A percentile compares a stretch with the other conserved stretches of the same genome.
phyloP scores from a whole-genome alignment of 2,797 vertebrate genomes.

The Valencia hispanica region DNA sequence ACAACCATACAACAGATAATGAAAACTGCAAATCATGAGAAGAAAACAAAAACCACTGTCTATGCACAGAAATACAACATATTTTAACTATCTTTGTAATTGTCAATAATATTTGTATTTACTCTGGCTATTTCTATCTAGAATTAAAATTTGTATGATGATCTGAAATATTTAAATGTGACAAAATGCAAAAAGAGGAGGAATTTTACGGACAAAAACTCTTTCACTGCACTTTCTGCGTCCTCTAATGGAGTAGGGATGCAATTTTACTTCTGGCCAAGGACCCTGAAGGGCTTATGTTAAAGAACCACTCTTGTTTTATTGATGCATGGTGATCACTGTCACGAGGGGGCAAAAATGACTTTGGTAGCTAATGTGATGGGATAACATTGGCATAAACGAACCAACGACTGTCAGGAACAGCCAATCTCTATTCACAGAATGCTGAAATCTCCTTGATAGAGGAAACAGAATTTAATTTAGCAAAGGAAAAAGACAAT shows the following conservation, averaged over 20 bases:
- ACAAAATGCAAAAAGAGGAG: background rate
- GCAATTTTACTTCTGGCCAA: slow-evolving; percentile 54
- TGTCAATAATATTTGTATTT: background rate
- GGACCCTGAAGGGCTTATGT: slow-evolving; percentile 70
- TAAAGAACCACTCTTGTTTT: slow-evolving; percentile 42
- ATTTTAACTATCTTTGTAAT: background rate
- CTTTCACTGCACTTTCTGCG: background rate
- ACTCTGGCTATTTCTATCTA: background rate
- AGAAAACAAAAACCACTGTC: background rate
- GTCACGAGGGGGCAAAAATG: slow-evolving; percentile 23
- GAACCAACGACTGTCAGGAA: slow-evolving; percentile 50
- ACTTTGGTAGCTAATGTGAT: slow-evolving; percentile 33
- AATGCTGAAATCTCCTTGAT: slow-evolving; percentile 62
- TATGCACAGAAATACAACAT: background rate
- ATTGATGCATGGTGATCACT: slow-evolving; percentile 23
- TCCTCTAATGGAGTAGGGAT: slow-evolving; percentile 57
- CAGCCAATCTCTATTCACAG: slow-evolving; percentile 63
- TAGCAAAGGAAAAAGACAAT: slow-evolving; percentile 37
- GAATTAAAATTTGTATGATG: background rate
- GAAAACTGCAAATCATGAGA: background rate
- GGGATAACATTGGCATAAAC: slow-evolving; percentile 44
- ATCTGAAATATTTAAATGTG: background rate
- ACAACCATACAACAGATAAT: background rate
- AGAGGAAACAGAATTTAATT: slow-evolving; percentile 55
- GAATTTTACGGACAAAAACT: background rate